phyloP scores from a whole-genome alignment of 2,113 vertebrate genomes.

The Laterallus jamaicensis region DNA sequence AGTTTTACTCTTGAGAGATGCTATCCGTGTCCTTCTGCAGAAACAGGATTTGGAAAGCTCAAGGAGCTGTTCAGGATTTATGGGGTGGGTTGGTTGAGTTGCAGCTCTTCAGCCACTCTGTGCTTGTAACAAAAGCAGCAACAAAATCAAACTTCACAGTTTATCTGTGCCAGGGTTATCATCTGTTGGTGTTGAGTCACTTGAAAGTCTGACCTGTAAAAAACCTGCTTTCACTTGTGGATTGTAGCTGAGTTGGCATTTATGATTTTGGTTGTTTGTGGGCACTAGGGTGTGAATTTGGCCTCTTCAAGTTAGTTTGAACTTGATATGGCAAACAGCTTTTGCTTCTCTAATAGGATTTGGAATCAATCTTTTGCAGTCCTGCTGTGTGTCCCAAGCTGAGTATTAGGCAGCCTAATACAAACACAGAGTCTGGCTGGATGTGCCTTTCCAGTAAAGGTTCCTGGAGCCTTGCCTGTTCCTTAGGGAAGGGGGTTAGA shows the following conservation, averaged over 20 bases:
- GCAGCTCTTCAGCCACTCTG: not conserved
- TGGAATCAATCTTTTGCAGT: not conserved
- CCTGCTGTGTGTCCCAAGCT: not conserved
- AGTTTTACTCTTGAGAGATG: not conserved
- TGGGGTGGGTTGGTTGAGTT: not conserved
- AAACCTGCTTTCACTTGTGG: not conserved
- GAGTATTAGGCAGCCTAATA: not conserved
- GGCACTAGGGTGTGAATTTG: not conserved
- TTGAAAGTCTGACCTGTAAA: not conserved
- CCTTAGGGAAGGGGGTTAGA: not conserved
- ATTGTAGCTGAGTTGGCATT: not conserved
- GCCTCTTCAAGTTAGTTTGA: not conserved
- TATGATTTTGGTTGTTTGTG: not conserved
- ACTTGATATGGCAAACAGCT: not conserved
- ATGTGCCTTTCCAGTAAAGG: not conserved
- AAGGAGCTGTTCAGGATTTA: not conserved
- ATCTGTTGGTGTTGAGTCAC: not conserved
- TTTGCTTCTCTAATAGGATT: not conserved
- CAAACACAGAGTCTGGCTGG: not conserved
- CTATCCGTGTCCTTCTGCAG: not conserved
- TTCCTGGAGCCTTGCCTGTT: not conserved
- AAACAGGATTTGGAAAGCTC: not conserved
- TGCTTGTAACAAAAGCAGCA: not conserved
- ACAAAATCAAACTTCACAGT: not conserved
- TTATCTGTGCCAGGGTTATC: fast-evolving